Evolutionary conservation across 2,888 invertebrate species (phyloP), one percentile per base, ranked within the genome.

Genomic region (Hanleya hanleyi): DNA sequence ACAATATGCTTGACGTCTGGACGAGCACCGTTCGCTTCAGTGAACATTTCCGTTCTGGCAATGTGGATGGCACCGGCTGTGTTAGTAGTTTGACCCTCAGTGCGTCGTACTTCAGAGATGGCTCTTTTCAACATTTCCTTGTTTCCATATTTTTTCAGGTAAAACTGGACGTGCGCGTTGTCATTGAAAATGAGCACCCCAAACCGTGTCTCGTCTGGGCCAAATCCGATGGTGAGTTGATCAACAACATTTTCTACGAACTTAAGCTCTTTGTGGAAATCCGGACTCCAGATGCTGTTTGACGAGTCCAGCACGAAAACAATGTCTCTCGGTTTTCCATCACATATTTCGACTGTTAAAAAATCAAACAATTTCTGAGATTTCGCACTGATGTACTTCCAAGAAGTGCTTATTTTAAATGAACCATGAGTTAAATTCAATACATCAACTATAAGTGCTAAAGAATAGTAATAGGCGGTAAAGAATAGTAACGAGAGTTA

Each of bases 271-370:
- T 75, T 76, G 3, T 79, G 67, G 70, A 84, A 86, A 70, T 84
- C 79, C 1, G 76, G 77, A 37, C 67, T 68, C 79, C 80, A 81
- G 6, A 84, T 80, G 67, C 82, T 82, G 64, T 79, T 78, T 2
- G 84, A 83, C 0, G 78, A 75, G 72, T 84, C 84, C 49, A 84
- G 72, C n/a, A 81, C 70, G 69, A 84, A 83, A 22, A 82, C 79
- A 5, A 83, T 73, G 69, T 83, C 83, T n/a, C 35, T 37, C 2
- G 64, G 22, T 29, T 36, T 50, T 32, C 37, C 57, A 15, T 33
- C 50, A 35, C 69, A 69, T 22, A 22, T n/a, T n/a, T n/a, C n/a
- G n/a, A n/a, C n/a, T n/a, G n/a, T n/a, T n/a, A n/a, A n/a, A n/a
- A n/a, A n/a, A n/a, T n/a, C n/a, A n/a, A n/a, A n/a, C n/a, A n/a